These are phyloP conservation scores for Pipra filicauda DNA, from an alignment of 2,113 vertebrate species.

Conservation along the genomic window DNA sequence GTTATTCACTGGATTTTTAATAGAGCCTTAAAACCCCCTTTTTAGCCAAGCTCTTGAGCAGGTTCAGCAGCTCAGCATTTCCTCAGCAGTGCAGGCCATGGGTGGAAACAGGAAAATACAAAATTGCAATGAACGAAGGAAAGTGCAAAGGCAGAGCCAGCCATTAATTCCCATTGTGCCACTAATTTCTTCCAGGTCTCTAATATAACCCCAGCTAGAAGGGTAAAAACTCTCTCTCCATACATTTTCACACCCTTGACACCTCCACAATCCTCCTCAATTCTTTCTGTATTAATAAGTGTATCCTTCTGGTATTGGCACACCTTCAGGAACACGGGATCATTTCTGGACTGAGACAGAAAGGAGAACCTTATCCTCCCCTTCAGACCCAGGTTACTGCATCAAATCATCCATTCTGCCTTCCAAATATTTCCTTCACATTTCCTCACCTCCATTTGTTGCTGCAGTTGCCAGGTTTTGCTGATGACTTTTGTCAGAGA, in stretches of 20 bases:
- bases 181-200: neutral
- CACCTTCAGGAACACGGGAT: neutral
- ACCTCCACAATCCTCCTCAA: rapidly evolving
- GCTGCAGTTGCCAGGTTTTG: neutral
- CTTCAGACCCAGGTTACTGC: neutral
- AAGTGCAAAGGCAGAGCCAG: neutral
- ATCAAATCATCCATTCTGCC: too few species aligned
- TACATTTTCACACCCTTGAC: neutral
- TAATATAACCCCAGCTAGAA: neutral
- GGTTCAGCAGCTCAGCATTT: neutral
- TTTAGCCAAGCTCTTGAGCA: neutral
- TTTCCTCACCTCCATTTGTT: neutral
- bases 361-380: neutral
- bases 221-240: neutral
- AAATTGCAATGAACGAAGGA: neutral
- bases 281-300: neutral
- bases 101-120: neutral
- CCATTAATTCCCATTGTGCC: neutral
- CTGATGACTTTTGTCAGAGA: neutral
- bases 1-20: neutral
- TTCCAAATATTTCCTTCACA: neutral
- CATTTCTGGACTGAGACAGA: neutral
- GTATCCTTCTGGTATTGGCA: neutral
- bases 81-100: neutral
- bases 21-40: neutral